Base-by-base conservation (phyloP, 2,113 vertebrate genomes). In the Chlamydotis undulata region DNA sequence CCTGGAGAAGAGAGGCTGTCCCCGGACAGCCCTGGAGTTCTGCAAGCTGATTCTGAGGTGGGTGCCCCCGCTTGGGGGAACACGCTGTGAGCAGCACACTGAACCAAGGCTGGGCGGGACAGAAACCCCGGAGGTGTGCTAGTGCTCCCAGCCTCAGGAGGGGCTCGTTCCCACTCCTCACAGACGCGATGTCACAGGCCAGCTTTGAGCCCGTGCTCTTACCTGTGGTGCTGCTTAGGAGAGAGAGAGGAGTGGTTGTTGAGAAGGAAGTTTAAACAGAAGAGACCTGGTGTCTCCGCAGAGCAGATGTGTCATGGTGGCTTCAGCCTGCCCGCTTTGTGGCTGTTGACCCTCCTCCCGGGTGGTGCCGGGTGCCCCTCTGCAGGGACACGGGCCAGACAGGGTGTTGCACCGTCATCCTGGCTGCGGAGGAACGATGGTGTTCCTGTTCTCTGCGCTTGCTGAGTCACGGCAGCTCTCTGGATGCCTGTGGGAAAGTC, bases 11-110 rank as follows among this genome's bases (percentile, higher is more conserved):
- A 98, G 99, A 83, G 99, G 99, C 37, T 99, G 99, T 90, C 99
- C 99, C 12, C 98, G 99, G 37, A 99, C 99, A 0, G 99, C 99
- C 10, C 97, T 99, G 94, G 99, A 99, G 95, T 99, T 98, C 98
- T 99, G 99, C 98, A 99, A 99, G 96, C 98, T 99, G 39, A 99
- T 99, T 74, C 96, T 99, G 57, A 99, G 99, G 99, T 99, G 90
- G 70, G 76, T 28, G 12, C 28, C 12, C 2, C 19, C 0, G 1
- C 9, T 0, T 1, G 39, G 43, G 24, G 28, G 37, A 50, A 6
- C 17, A 8, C 1, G 2, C 21, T 65, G 63, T 1, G 1, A 74
- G 15, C 37, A 19, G 14, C 3, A 1, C 15, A 4, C 24, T 0
- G 0, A 59, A 10, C 60, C 18, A 37, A 47, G 52, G 15, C 6